These are phyloP conservation scores for Leucozona laternaria DNA, from an alignment of 2,888 invertebrate genomes.

Conservation along the genomic window DNA sequence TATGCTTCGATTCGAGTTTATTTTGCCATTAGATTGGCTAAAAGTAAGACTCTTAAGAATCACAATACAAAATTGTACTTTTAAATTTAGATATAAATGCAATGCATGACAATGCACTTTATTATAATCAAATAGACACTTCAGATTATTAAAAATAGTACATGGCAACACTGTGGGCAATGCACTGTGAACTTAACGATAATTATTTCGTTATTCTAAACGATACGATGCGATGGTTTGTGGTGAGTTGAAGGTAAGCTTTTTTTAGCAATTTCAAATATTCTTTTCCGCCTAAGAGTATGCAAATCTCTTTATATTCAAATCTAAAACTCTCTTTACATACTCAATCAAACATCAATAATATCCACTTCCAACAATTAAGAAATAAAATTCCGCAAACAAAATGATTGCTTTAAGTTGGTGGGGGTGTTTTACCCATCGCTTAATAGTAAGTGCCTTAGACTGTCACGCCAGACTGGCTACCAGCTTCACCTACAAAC, in stretches of 20 bases:
- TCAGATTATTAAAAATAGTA: background rate
- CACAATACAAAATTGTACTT: too few species aligned
- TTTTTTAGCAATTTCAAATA: conserved; percentile 20
- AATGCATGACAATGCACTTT: too few species aligned
- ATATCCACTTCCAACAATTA: background rate
- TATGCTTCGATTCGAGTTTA: too few species aligned
- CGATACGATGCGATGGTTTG: background rate
- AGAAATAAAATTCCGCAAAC: background rate
- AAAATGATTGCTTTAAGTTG: background rate
- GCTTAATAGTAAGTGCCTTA: background rate
- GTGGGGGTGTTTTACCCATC: too few species aligned
- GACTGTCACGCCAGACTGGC: too few species aligned
- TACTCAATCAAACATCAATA: background rate
- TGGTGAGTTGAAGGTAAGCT: conserved; percentile 44
- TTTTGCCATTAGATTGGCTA: too few species aligned
- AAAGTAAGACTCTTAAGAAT: too few species aligned
- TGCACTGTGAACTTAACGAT: conserved; percentile 19
- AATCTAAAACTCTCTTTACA: background rate
- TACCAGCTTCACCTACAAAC: too few species aligned
- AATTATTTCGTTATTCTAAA: background rate
- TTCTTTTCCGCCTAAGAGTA: conserved; percentile 54
- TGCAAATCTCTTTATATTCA: conserved; percentile 33
- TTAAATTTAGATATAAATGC: too few species aligned
- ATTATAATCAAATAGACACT: background rate
- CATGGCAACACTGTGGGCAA: background rate